Evolutionary conservation across 2,888 invertebrate species (phyloP).

Genomic region (Prosapia bicincta): DNA sequence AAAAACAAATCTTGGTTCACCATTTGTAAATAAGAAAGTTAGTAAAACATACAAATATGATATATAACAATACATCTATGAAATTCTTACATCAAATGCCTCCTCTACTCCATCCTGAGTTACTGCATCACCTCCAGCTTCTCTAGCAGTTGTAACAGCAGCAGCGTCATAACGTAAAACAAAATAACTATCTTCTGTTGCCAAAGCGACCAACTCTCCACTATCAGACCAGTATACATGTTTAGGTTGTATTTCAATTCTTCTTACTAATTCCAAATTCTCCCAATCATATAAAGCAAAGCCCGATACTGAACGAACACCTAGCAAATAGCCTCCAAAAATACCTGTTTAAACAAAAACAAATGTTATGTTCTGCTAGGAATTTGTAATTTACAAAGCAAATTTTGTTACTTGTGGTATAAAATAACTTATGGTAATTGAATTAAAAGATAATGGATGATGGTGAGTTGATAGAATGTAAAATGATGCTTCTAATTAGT

Average conservation of each 20-base stretch:
- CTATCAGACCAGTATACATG: constrained; percentile 97
- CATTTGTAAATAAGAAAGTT: too few relatives aligned
- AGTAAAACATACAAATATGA: too few relatives aligned
- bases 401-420: too few relatives aligned
- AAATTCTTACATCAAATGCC: constrained; percentile 78
- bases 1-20: too few relatives aligned
- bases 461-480: too few relatives aligned
- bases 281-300: constrained; percentile 99
- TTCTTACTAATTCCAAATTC: constrained; percentile 79
- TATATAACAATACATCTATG: too few relatives aligned
- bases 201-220: constrained; percentile 88
- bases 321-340: constrained; percentile 86
- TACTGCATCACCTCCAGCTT: constrained; percentile 28
- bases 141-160: constrained; percentile 72
- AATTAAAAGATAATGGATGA: too few relatives aligned
- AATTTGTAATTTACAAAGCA: too few relatives aligned
- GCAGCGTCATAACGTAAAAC: constrained; percentile 85
- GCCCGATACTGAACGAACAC: constrained; percentile 88
- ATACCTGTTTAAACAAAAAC: constrained; percentile 75
- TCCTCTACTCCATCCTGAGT: constrained; percentile 93
- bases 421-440: too few relatives aligned
- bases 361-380: too few relatives aligned
- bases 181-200: constrained; percentile 94
- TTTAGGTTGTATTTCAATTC: constrained; percentile 94
- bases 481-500: too few relatives aligned